phyloP scores from a whole-genome alignment of 2,113 vertebrate genomes.

The Nettapus auritus region DNA sequence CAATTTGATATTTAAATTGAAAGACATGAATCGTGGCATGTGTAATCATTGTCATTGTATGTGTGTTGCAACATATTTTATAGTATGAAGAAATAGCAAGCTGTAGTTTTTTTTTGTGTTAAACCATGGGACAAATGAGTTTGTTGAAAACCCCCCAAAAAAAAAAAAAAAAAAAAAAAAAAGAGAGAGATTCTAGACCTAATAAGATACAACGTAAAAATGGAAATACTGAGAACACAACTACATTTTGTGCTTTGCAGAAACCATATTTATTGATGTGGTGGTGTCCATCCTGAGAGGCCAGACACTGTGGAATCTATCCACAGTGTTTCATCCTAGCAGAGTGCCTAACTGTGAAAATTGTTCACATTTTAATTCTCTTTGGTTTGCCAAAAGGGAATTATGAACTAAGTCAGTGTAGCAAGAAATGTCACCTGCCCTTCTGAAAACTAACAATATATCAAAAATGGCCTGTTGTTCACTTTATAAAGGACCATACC shows the following conservation, averaged over 20 bases:
- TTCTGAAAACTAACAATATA: conserved; percentile 62
- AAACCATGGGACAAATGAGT: background rate
- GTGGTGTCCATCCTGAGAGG: conserved; percentile 17
- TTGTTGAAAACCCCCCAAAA: background rate
- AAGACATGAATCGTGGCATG: background rate
- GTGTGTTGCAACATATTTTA: background rate
- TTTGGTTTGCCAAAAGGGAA: conserved; percentile 48
- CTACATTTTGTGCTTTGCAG: conserved; percentile 58
- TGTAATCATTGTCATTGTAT: background rate
- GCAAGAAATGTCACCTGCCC: conserved; percentile 63
- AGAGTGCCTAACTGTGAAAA: conserved; percentile 35
- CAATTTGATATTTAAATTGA: background rate
- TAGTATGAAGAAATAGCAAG: background rate
- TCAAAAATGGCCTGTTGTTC: conserved; percentile 23
- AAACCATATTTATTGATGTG: conserved; percentile 67
- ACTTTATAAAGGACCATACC: background rate
- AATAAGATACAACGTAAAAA: conserved; percentile 6
- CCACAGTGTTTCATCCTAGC: background rate
- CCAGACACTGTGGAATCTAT: background rate
- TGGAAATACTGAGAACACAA: conserved; percentile 44
- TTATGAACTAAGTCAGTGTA: conserved; percentile 43
- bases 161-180: no score
- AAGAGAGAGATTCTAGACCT: background rate
- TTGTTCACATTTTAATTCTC: conserved; percentile 50
- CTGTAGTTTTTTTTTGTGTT: background rate